Evolutionary conservation across 2,113 vertebrate species (phyloP).

Genomic region (Empidonax alnorum): DNA sequence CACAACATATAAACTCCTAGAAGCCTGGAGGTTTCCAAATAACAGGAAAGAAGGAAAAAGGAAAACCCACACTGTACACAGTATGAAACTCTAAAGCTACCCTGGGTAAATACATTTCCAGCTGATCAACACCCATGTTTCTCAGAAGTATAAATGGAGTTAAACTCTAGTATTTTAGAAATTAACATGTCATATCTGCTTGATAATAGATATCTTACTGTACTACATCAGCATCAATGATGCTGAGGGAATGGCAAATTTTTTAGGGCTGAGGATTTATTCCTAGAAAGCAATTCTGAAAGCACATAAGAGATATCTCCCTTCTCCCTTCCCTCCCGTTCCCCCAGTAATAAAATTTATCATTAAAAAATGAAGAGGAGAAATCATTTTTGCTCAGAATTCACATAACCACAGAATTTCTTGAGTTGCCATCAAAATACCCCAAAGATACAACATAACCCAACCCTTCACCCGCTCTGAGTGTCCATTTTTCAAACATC

Average conservation of each 20-base stretch:
- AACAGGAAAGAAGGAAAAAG: background rate
- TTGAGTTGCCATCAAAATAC: background rate
- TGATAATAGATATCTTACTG: fast-evolving
- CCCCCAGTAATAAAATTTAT: background rate
- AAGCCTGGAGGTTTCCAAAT: background rate
- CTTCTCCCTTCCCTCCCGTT: background rate
- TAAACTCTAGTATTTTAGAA: background rate
- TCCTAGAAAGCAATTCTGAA: background rate
- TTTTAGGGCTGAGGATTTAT: background rate
- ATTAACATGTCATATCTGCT: background rate
- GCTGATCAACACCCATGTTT: background rate
- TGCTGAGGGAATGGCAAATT: background rate
- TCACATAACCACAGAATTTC: background rate
- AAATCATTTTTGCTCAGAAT: background rate
- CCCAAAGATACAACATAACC: background rate
- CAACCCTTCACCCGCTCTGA: background rate
- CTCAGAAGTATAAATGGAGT: background rate
- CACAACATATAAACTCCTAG: background rate
- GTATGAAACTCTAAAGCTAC: background rate
- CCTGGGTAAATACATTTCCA: background rate
- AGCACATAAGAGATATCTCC: background rate
- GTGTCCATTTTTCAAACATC: background rate
- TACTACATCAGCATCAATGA: background rate
- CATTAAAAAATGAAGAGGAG: background rate
- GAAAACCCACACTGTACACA: background rate